Conservation (phyloP, 2,888 invertebrate genomes). For the Epistrophe eligans region DNA sequence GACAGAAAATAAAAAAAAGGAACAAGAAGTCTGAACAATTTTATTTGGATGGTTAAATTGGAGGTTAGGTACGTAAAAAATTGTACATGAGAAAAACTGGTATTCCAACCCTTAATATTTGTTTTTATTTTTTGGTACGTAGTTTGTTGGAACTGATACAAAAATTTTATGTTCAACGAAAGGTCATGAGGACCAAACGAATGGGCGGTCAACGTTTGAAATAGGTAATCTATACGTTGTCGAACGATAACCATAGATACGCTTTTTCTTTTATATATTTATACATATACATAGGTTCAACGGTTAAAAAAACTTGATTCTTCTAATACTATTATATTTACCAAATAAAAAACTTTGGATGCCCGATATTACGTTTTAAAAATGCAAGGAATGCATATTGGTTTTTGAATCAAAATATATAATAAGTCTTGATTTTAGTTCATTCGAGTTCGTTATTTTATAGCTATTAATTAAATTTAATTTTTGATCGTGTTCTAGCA, state of each 20-base stretch:
- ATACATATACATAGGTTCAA: not conserved
- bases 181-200: not conserved
- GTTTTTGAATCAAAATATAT: too few relatives aligned
- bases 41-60: conserved; percentile 21
- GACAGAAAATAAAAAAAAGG: conserved; percentile 1
- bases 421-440: too few relatives aligned
- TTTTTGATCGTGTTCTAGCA: too few relatives aligned
- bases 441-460: too few relatives aligned
- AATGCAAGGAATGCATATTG: too few relatives aligned
- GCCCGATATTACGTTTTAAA: too few relatives aligned
- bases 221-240: not conserved
- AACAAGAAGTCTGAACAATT: conserved; percentile 1
- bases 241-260: not conserved
- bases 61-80: conserved; percentile 22
- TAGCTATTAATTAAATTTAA: too few relatives aligned
- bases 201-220: not conserved
- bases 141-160: conserved; percentile 14
- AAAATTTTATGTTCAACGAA: conserved; percentile 4
- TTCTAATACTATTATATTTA: too few relatives aligned
- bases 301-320: too few relatives aligned
- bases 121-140: not conserved
- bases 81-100: not conserved
- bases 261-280: conserved; percentile 11
- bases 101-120: not conserved
- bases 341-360: too few relatives aligned